Percentiles rank a stretch among this genome's conserved stretches.
Conservation (phyloP, 2,888 invertebrate species). For the Agrypnus murinus region DNA sequence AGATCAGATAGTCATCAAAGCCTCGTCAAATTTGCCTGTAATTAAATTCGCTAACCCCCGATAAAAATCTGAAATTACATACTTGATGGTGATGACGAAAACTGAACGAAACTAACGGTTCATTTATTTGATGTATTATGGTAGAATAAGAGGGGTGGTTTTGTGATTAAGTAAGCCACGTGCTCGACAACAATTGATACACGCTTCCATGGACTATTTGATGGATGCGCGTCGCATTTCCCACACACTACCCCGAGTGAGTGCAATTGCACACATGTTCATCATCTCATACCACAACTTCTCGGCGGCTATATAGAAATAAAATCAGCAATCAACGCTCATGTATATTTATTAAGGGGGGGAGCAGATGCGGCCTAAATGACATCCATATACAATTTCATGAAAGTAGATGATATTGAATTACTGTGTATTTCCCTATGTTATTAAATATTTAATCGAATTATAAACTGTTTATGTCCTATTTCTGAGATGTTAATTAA, state of each 20-base stretch:
- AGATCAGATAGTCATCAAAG: too few relatives aligned
- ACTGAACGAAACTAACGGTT: conserved; percentile 36
- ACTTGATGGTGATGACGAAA: conserved; percentile 5
- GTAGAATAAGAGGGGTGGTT: conserved; percentile 4
- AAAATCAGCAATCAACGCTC: conserved; percentile 41
- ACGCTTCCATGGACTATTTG: conserved; percentile 52
- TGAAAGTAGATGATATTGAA: too few relatives aligned
- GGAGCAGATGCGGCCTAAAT: conserved; percentile 10
- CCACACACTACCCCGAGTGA: conserved; percentile 44
- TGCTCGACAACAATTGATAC: conserved; percentile 53
- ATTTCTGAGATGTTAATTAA: too few relatives aligned
- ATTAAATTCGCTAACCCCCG: neutral
- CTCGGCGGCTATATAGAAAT: conserved; percentile 14
- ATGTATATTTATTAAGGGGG: neutral
- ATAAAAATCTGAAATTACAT: conserved; percentile 9
- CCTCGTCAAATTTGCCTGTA: neutral
- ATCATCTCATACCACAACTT: conserved; percentile 31
- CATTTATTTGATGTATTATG: conserved; percentile 40
- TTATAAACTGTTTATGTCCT: too few relatives aligned
- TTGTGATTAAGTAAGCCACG: conserved; percentile 54
- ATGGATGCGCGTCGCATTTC: conserved; percentile 50
- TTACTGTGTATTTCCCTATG: too few relatives aligned
- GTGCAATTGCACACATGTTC: conserved; percentile 48
- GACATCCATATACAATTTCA: too few relatives aligned
- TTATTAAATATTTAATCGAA: too few relatives aligned